These are phyloP conservation scores for Chalcosyrphus nemorum DNA, from an alignment of 2,888 invertebrate species.

Conservation along the genomic window DNA sequence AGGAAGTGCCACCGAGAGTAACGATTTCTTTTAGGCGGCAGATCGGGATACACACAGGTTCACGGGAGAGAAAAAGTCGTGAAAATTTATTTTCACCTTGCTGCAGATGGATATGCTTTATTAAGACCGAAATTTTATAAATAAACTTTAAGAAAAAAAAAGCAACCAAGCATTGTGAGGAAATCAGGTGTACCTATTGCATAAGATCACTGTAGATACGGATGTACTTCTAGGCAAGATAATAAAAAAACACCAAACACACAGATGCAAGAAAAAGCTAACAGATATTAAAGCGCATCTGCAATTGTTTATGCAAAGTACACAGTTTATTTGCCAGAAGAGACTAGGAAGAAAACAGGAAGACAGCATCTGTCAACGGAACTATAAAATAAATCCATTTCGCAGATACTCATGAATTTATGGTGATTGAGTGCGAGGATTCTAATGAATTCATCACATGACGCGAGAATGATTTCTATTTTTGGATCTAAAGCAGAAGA, in stretches of 20 bases:
- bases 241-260: constrained; percentile 30
- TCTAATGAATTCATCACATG: background rate
- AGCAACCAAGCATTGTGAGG: constrained; percentile 31
- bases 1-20: constrained; percentile 51
- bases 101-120: constrained; percentile 40
- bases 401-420: constrained; percentile 2
- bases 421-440: background rate
- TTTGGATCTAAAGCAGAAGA: background rate
- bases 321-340: background rate
- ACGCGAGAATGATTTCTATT: background rate
- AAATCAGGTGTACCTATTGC: constrained; percentile 58
- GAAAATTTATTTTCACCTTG: constrained; percentile 30
- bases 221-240: background rate
- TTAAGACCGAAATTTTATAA: constrained; percentile 38
- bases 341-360: constrained; percentile 25
- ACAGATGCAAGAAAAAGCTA: constrained; percentile 9
- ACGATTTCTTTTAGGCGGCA: constrained; percentile 11
- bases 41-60: constrained; percentile 5
- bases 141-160: constrained; percentile 30
- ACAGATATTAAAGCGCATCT: constrained; percentile 1
- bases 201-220: constrained; percentile 2
- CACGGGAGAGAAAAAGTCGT: constrained; percentile 35
- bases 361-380: constrained; percentile 41
- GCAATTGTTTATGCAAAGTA: constrained; percentile 20
- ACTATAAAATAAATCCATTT: constrained; percentile 34